Conservation (phyloP, 2,797 vertebrate species). For the Siniperca obscura region DNA sequence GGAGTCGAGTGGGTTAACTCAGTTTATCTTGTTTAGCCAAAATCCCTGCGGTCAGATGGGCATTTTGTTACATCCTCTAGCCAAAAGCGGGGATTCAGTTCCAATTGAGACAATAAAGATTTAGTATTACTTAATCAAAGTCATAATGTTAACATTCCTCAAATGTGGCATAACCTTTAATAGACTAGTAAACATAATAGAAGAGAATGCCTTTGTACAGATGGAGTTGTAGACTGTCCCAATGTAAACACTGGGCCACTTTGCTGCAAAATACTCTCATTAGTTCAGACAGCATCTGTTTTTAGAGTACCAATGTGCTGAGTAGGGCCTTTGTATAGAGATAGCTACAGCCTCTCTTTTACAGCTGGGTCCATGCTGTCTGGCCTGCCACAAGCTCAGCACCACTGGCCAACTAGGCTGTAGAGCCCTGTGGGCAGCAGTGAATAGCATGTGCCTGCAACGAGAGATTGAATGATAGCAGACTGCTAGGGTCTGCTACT, state of each 20-base stretch:
- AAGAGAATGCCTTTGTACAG: conserved; percentile 19
- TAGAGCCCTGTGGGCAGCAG: conserved; percentile 30
- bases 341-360: conserved; percentile 60
- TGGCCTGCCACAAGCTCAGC: conserved; percentile 45
- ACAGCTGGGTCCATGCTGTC: conserved; percentile 60
- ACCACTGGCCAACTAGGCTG: conserved; percentile 35
- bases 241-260: conserved; percentile 52
- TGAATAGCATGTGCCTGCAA: conserved; percentile 29
- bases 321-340: conserved; percentile 72
- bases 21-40: conserved; percentile 42
- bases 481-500: conserved; percentile 46
- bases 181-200: conserved; percentile 2
- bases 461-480: conserved; percentile 44
- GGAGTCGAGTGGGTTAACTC: conserved; percentile 51
- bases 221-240: conserved; percentile 39
- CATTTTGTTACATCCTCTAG: conserved; percentile 23
- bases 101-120: not conserved
- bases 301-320: conserved; percentile 72
- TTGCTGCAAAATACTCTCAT: conserved; percentile 57
- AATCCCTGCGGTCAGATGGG: conserved; percentile 15
- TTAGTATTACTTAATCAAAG: not conserved
- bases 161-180: not conserved
- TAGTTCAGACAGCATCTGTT: conserved; percentile 73
- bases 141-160: not conserved
- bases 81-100: conserved; percentile 1